Evolutionary conservation across 2,797 vertebrate species (phyloP), one percentile per base, ranked within the genome.

Genomic region (Gymnothorax javanicus): DNA sequence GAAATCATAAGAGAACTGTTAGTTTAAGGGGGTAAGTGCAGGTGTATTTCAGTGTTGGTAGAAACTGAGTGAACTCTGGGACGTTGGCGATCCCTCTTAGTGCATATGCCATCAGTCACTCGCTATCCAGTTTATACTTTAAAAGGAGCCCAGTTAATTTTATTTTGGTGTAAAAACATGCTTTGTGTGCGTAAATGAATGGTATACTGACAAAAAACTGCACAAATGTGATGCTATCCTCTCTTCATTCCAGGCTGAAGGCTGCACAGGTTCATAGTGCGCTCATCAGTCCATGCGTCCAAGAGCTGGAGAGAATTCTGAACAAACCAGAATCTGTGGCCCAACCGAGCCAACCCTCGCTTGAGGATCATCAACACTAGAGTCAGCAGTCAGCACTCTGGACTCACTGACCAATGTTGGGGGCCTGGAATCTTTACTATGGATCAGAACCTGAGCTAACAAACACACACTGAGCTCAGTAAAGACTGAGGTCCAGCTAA

Each of bases 271-370:
- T 89, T 4, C 92, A 94, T 77, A 95, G 92, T 84, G 92, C 89
- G 52, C 86, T 91, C 7, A 90, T 95, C n/a, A 71, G 59, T 0
- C 93, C 94, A 0, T 96, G 95, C 64, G 86, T 96, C 69, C 84
- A 92, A 25, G 89, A 94, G 88, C 75, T 96, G 93, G 89, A 95
- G 83, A 95, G 92, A 89, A 92, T 95, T 57, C 82, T 95, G 85
- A 90, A 87, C 88, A 89, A 89, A 59, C 20, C 83, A 88, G 89
- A 89, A 59, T 20, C 83, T 0, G 59, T 90, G 4, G 89, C 87
- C 60, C 8, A 58, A 60, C 15, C 15, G 87, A 82, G 82, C 11
- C 89, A 83, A 77, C 82, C 59, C 0, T 11, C n/a, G 6, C 54
- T 57, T 7, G 23, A 2, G 13, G 13, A 50, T 17, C 52, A 56